phyloP scores from a whole-genome alignment of 2,113 vertebrate species.

The Eidolon helvum region DNA sequence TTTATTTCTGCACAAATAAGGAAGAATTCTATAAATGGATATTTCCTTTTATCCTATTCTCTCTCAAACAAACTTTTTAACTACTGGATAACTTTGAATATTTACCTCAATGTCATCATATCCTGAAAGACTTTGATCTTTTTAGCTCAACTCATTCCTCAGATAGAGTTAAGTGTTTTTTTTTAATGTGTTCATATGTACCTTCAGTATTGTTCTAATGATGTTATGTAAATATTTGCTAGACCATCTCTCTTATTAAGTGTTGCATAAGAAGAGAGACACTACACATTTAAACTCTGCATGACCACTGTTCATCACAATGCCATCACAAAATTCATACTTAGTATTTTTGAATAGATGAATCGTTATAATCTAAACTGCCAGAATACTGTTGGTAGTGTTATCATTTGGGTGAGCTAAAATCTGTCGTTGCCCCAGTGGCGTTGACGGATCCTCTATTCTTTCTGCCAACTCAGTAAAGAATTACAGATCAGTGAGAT shows the following conservation, averaged over 20 bases:
- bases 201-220: not conserved
- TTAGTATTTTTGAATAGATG: not conserved
- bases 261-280: not conserved
- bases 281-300: not conserved
- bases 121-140: not conserved
- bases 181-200: not conserved
- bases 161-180: not conserved
- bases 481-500: no score
- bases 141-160: not conserved
- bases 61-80: not conserved
- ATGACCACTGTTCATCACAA: not conserved
- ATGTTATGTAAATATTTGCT: not conserved
- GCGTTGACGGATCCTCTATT: no score
- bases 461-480: no score
- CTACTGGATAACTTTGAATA: not conserved
- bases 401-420: no score
- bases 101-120: not conserved
- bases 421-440: no score
- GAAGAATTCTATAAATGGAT: not conserved
- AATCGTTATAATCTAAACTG: not conserved
- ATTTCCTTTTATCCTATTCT: not conserved
- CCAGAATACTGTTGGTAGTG: not conserved
- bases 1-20: not conserved
- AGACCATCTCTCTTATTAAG: not conserved
- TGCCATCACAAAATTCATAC: not conserved